phyloP scores from a whole-genome alignment of 2,888 invertebrate species.

The Arge pagana region DNA sequence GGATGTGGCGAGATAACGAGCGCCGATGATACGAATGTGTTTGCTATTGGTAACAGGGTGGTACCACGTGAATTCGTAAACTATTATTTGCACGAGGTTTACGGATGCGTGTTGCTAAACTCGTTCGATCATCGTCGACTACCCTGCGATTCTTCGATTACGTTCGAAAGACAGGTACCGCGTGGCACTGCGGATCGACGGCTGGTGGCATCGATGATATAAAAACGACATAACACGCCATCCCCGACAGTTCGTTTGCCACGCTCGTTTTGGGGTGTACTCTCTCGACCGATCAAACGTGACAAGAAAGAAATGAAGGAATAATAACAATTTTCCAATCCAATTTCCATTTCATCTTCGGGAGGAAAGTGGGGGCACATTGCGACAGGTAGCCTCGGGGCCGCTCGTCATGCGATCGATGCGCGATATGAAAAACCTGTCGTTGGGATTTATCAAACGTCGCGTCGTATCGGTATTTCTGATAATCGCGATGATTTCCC shows the following conservation, averaged over 20 bases:
- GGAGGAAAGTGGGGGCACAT: too few species aligned
- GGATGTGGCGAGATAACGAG: neutral
- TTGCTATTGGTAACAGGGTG: neutral
- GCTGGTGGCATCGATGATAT: neutral
- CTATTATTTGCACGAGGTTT: neutral
- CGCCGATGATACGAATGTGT: neutral
- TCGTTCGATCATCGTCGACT: slow-evolving; percentile 14
- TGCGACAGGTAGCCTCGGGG: too few species aligned
- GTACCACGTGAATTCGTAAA: neutral
- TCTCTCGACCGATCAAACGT: too few species aligned
- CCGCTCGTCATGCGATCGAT: too few species aligned
- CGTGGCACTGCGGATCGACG: slow-evolving; percentile 32
- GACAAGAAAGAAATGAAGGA: too few species aligned
- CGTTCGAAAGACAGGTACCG: slow-evolving; percentile 33
- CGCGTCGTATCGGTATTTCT: too few species aligned
- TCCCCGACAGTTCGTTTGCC: slow-evolving; percentile 21
- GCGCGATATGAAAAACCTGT: too few species aligned
- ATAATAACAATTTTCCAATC: too few species aligned
- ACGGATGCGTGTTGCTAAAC: neutral
- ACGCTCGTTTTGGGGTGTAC: too few species aligned
- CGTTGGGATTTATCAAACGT: too few species aligned
- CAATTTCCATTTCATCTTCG: too few species aligned
- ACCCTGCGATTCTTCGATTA: slow-evolving; percentile 24
- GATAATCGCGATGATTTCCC: too few species aligned
- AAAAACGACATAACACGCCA: slow-evolving; percentile 19